phyloP scores from a whole-genome alignment of 1,140 invertebrate species.

The Rhynchophorus ferrugineus region DNA sequence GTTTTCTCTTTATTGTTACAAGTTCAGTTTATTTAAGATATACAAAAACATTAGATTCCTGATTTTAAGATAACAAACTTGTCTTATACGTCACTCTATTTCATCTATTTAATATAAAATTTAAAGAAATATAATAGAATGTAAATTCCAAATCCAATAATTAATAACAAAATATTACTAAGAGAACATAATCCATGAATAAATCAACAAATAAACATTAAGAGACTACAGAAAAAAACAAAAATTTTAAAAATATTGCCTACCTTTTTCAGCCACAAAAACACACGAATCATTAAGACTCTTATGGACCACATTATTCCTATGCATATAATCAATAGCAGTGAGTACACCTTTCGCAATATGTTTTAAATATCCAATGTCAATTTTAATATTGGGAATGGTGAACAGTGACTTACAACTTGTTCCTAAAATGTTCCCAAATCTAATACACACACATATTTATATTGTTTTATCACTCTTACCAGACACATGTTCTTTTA shows the following conservation, averaged over 20 bases:
- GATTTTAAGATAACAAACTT: too few species aligned
- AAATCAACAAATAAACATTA: too few species aligned
- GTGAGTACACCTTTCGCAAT: conserved; percentile 57
- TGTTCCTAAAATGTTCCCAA: conserved; percentile 14
- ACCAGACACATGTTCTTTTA: conserved; percentile 61
- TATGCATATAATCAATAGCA: conserved; percentile 63
- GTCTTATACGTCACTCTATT: too few species aligned
- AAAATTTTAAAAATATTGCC: conserved; percentile 26
- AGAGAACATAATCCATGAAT: too few species aligned
- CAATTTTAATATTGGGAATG: conserved; percentile 48
- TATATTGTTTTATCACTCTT: conserved; percentile 7
- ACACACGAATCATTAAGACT: conserved; percentile 60
- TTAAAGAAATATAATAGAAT: too few species aligned
- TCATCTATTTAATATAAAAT: too few species aligned
- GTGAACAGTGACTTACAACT: conserved; percentile 39
- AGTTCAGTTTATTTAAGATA: too few species aligned
- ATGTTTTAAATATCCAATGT: conserved; percentile 53
- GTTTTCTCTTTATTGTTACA: too few species aligned
- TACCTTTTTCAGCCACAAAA: conserved; percentile 45
- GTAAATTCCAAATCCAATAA: too few species aligned
- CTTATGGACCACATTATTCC: conserved; percentile 71
- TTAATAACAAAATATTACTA: too few species aligned
- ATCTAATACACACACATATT: background rate
- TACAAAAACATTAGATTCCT: too few species aligned
- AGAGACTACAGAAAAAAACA: too few species aligned